Conservation (phyloP, 2,113 vertebrate genomes). For the Cryptoleucopteryx plumbea region DNA sequence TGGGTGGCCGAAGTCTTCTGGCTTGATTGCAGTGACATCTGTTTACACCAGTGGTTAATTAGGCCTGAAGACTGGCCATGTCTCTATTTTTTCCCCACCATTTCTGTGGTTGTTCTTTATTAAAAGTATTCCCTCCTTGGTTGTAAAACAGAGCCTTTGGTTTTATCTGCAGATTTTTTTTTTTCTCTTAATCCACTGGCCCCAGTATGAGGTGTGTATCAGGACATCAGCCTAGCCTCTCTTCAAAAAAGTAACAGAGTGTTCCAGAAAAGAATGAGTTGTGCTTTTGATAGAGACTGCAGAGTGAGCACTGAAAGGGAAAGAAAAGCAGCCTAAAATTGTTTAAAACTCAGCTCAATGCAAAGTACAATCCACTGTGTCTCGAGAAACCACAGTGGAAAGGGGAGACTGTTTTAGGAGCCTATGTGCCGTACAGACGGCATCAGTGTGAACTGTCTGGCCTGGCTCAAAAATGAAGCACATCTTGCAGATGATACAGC, state of each 20-base stretch:
- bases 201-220: not conserved
- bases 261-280: conserved; percentile 45
- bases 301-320: not conserved
- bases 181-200: not conserved
- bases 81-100: not conserved
- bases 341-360: not conserved
- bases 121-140: not conserved
- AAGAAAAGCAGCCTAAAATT: not conserved
- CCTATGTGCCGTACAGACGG: not conserved
- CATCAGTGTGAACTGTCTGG: not conserved
- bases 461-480: not conserved
- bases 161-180: not conserved
- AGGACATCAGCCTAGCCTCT: not conserved
- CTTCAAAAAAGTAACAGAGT: conserved; percentile 14
- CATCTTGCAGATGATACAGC: not conserved
- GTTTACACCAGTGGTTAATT: conserved; percentile 45
- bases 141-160: not conserved
- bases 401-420: not conserved
- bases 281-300: conserved; percentile 20
- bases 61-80: not conserved
- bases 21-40: not conserved
- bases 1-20: not conserved
- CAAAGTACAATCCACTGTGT: not conserved
- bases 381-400: not conserved
- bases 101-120: not conserved